Evolutionary conservation across 2,888 invertebrate species (phyloP).

Genomic region (Tuberolachnus salignus): DNA sequence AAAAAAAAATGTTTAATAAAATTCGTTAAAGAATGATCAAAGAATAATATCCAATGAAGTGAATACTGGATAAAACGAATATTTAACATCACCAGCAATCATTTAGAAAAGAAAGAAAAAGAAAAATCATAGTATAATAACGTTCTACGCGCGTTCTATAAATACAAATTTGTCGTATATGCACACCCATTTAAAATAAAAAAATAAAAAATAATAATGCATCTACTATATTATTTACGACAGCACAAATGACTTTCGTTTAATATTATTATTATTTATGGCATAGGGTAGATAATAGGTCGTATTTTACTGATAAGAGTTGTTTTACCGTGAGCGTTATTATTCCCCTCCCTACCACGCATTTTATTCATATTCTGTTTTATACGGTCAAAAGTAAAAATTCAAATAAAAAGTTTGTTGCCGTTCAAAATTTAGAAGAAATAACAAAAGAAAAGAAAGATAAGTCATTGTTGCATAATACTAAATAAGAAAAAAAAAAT

Average conservation of each 20-base stretch:
- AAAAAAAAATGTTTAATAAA: no score
- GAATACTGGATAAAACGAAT: no score
- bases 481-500: neutral
- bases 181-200: no score
- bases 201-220: neutral
- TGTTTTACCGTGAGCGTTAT: slow-evolving; percentile 34
- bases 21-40: no score
- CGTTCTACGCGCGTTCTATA: neutral
- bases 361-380: slow-evolving; percentile 9
- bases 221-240: slow-evolving; percentile 16
- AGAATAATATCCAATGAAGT: no score
- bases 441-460: neutral
- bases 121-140: no score
- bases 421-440: no score
- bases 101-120: no score
- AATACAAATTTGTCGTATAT: neutral
- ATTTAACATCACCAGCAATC: no score
- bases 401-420: neutral
- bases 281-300: slow-evolving; percentile 39
- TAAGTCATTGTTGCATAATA: neutral
- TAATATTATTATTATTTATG: slow-evolving; percentile 21
- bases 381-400: neutral
- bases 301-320: slow-evolving; percentile 50
- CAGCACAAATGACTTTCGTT: neutral
- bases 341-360: neutral